These are phyloP conservation scores for Drosophila leontia DNA, from an alignment of 1,140 invertebrate species.

Conservation along the genomic window DNA sequence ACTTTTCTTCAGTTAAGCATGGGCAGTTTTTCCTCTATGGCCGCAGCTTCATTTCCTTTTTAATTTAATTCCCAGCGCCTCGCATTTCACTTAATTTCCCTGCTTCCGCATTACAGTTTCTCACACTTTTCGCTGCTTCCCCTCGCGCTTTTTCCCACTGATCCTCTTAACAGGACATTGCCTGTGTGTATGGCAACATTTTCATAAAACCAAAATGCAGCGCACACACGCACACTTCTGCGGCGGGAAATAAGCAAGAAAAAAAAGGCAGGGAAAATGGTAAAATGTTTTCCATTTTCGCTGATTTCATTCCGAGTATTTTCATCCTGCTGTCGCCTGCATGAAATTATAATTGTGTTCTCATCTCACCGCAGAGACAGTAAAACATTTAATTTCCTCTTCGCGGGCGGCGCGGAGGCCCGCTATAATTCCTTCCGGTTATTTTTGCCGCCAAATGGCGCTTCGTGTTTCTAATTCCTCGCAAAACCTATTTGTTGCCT, in stretches of 20 bases:
- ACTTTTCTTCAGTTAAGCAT: not conserved
- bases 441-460: conserved; percentile 67
- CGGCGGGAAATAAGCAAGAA: not conserved
- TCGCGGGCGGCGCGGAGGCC: conserved; percentile 41
- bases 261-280: conserved; percentile 21
- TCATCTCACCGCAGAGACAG: conserved; percentile 71
- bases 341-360: conserved; percentile 76
- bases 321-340: conserved; percentile 41
- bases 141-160: conserved; percentile 29
- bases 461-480: conserved; percentile 72
- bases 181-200: conserved; percentile 32
- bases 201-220: conserved; percentile 65
- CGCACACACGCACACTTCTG: conserved; percentile 27
- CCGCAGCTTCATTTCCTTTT: conserved; percentile 72
- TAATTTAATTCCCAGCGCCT: conserved; percentile 71
- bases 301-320: conserved; percentile 65
- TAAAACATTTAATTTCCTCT: conserved; percentile 81
- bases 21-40: not conserved
- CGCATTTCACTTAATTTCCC: conserved; percentile 53
- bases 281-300: conserved; percentile 62
- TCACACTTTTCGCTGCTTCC: conserved; percentile 21
- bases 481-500: conserved; percentile 65
- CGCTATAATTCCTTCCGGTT: conserved; percentile 79
- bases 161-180: conserved; percentile 68
- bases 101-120: conserved; percentile 50